Evolutionary conservation across 2,888 invertebrate genomes (phyloP), one percentile per base, ranked within the genome.

Genomic region (Gortyna flavago): DNA sequence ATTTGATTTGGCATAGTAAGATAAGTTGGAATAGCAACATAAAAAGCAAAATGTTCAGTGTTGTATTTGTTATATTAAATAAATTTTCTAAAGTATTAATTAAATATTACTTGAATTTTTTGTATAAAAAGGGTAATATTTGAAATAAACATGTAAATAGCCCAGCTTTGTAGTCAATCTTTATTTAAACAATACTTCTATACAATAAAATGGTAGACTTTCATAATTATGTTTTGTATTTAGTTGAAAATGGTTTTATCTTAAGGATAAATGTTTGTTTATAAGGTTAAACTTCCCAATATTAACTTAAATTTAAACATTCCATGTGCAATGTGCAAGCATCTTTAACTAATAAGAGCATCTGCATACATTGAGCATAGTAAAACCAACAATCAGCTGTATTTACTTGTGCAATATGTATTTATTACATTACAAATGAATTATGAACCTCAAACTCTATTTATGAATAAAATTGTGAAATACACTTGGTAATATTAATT

Each of bases 111-210:
- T 41, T 72, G 16, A 2, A 25, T 48, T 11, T 65, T 59, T 57
- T 74, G 6, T n/a, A 21, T 13, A 64, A 51, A 51, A 51, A 6
- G 29, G 6, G 13, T 51, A 18, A 41, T 32, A 41, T 38, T 32
- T 32, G 8, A 66, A 41, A 51, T 59, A 66, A 35, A 61, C 3
- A 29, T 61, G 25, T 61, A 29, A 73, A 44, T 35, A 73, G 67
- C 80, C 35, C 80, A 79, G 80, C 80, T 48, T 25, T 67, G 25
- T 44, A 21, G n/a, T 51, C 18, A n/a, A 54, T 61, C n/a, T 44
- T 32, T 32, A n/a, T 32, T 8, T 8, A 48, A 48, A 29, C n/a
- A 64, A 64, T 65, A 29, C 9, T 41, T 32, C 21, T 25, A 62
- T 21, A 0, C 21, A 64, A 54, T 64, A 35, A 64, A 64, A 75